Evolutionary conservation across 1,140 invertebrate genomes (phyloP).

Genomic region (Calliopsis andreniformis): DNA sequence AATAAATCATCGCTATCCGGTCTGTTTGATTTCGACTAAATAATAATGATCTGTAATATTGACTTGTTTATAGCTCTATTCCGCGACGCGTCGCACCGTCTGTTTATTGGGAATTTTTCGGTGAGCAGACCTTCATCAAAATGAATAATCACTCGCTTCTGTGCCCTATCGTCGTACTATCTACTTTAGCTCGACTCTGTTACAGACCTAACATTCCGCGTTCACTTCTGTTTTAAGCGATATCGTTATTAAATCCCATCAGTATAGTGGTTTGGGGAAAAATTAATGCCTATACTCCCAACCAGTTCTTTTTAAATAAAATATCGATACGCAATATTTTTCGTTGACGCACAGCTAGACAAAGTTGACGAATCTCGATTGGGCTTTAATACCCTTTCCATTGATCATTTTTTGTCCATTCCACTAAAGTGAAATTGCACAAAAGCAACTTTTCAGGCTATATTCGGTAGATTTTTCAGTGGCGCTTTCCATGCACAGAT

Average conservation of each 20-base stretch:
- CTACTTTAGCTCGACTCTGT: slow-evolving; percentile 10
- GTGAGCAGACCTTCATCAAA: slow-evolving; percentile 38
- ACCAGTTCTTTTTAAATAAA: background rate
- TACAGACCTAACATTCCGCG: slow-evolving; percentile 4
- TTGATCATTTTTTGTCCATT: background rate
- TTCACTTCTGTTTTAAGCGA: slow-evolving; percentile 16
- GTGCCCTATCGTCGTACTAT: background rate
- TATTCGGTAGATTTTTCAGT: no score
- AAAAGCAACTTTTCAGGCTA: background rate
- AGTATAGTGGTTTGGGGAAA: background rate
- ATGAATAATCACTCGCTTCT: slow-evolving; percentile 41
- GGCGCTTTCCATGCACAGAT: no score
- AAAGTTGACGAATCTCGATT: background rate
- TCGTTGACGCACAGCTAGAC: background rate
- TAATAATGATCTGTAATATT: slow-evolving; percentile 55
- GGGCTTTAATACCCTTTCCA: background rate
- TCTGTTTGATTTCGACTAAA: slow-evolving; percentile 53
- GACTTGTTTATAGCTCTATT: slow-evolving; percentile 51
- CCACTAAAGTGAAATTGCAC: background rate
- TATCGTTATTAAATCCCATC: slow-evolving; percentile 28
- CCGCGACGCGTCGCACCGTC: background rate
- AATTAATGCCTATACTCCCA: background rate
- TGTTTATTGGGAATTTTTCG: slow-evolving; percentile 52
- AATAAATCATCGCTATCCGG: slow-evolving; percentile 35
- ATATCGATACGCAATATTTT: background rate